Conservation (phyloP, 2,888 invertebrate species). For the Pecten maximus region DNA sequence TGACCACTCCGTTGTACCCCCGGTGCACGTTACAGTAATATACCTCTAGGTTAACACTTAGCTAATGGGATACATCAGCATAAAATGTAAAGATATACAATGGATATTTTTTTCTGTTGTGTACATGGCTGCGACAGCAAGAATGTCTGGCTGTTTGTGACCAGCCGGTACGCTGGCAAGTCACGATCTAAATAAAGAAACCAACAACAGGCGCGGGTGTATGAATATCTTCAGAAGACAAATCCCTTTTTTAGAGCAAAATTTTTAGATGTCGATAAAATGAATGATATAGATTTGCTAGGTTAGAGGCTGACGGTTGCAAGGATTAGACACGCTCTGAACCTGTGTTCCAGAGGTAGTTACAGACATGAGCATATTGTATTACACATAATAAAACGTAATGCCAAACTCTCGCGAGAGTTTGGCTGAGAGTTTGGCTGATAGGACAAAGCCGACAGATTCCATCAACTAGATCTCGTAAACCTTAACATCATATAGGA, state of each 20-base stretch:
- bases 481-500: background rate
- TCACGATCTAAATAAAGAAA: background rate
- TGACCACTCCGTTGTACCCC: no score
- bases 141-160: background rate
- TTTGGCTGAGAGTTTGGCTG: slow-evolving; percentile 3
- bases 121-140: no score
- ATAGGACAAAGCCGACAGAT: slow-evolving; percentile 9
- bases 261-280: background rate
- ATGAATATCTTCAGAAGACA: background rate
- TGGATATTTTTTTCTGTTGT: no score
- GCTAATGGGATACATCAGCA: no score
- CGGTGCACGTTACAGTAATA: no score
- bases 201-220: background rate
- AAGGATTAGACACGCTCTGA: background rate
- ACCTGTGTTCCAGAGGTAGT: background rate
- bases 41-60: no score
- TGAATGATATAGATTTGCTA: background rate
- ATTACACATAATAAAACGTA: background rate
- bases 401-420: slow-evolving; percentile 17
- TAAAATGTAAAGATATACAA: no score
- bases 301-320: background rate
- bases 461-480: slow-evolving; percentile 18
- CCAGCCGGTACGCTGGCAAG: background rate
- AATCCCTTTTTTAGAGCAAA: background rate
- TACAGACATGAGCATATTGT: slow-evolving; percentile 11